A percentile compares a stretch with the other conserved stretches of the same genome.
Evolutionary conservation across 1,140 invertebrate genomes (phyloP).

Genomic region (Drosophila rhopaloa): DNA sequence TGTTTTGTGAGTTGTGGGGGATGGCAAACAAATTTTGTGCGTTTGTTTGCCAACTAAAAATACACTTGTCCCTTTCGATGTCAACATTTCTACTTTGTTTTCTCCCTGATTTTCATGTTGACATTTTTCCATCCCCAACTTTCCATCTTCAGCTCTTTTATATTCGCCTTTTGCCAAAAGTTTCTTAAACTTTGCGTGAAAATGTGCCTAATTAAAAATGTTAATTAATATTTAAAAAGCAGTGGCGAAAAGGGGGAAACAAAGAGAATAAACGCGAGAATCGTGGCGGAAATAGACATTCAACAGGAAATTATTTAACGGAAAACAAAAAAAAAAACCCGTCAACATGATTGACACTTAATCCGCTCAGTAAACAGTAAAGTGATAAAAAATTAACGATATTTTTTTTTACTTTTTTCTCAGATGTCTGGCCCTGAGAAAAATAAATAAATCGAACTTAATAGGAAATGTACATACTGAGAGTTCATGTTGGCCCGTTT

Average conservation of each 20-base stretch:
- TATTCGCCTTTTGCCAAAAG: constrained; percentile 10
- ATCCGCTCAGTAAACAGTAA: constrained; percentile 39
- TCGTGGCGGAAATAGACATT: constrained; percentile 1
- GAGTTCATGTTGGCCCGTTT: constrained; percentile 6
- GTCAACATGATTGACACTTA: constrained; percentile 42
- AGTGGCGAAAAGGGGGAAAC: not conserved
- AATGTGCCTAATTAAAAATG: constrained; percentile 37
- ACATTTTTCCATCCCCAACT: not conserved
- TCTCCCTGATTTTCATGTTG: constrained; percentile 1
- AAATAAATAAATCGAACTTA: constrained; percentile 33
- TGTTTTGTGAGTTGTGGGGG: not conserved
- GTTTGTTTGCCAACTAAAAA: constrained; percentile 41
- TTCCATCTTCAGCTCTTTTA: not conserved
- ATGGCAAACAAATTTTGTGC: constrained; percentile 11
- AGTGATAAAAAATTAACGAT: constrained; percentile 41
- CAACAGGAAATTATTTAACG: constrained; percentile 16
- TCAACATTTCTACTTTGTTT: constrained; percentile 25
- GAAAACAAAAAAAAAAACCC: constrained; percentile 2
- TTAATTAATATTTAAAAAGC: constrained; percentile 35
- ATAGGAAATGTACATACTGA: constrained; percentile 21
- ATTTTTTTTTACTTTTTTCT: constrained; percentile 8
- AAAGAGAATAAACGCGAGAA: not conserved
- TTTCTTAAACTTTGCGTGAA: constrained; percentile 34
- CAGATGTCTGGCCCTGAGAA: constrained; percentile 5
- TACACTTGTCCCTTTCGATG: constrained; percentile 17